phyloP scores from a whole-genome alignment of 1,140 invertebrate species.

The Oedothorax gibbosus region DNA sequence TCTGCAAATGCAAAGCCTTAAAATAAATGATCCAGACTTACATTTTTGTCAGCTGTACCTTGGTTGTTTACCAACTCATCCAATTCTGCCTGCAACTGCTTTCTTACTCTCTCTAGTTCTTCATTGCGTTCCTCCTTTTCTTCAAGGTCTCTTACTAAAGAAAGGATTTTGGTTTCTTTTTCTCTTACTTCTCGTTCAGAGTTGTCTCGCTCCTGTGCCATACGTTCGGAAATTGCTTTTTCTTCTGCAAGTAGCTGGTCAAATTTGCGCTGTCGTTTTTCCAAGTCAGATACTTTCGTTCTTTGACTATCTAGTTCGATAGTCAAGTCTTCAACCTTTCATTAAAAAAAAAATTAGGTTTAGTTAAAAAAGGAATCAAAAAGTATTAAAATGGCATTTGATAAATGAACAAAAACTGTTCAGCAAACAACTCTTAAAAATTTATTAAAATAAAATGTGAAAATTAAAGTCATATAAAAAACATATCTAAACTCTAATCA shows the following conservation, averaged over 20 bases:
- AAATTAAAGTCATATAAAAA: too few relatives aligned
- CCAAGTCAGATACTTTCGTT: constrained; percentile 85
- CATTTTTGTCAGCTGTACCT: constrained; percentile 97
- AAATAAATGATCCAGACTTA: constrained; percentile 66
- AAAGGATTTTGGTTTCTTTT: constrained; percentile 94
- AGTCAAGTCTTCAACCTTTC: constrained; percentile 69
- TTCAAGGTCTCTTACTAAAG: constrained; percentile 89
- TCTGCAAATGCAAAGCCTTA: neutral
- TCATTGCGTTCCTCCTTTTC: constrained; percentile 90
- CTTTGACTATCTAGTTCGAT: constrained; percentile 89
- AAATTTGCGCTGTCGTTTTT: constrained; percentile 99
- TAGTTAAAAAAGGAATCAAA: too few relatives aligned
- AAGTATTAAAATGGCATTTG: too few relatives aligned
- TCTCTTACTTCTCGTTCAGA: constrained; percentile 96
- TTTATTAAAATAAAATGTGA: too few relatives aligned
- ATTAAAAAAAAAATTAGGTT: neutral
- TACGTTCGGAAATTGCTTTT: constrained; percentile 79
- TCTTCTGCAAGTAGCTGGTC: constrained; percentile 96
- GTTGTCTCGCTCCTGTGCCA: constrained; percentile 85
- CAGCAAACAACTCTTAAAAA: too few relatives aligned
- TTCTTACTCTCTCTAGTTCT: constrained; percentile 86
- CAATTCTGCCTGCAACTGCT: constrained; percentile 90
- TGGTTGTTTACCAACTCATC: constrained; percentile 95
- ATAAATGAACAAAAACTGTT: too few relatives aligned
- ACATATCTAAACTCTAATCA: too few relatives aligned